Evolutionary conservation across 2,113 vertebrate species (phyloP).

Genomic region (Callorhinus ursinus): DNA sequence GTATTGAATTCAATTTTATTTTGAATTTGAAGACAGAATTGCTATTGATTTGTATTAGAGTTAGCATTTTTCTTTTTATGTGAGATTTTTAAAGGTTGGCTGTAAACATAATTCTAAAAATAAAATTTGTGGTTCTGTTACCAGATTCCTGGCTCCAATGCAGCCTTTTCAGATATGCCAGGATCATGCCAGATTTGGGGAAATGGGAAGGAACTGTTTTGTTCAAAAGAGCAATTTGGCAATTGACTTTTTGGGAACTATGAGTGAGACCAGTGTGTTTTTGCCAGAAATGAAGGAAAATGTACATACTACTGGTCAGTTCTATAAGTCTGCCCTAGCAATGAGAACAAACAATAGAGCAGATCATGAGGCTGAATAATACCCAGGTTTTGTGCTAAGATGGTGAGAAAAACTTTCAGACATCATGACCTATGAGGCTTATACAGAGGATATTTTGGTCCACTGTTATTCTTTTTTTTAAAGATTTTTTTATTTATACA

Average conservation of each 20-base stretch:
- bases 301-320: not conserved
- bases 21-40: slow-evolving; percentile 7
- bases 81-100: not conserved
- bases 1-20: slow-evolving; percentile 13
- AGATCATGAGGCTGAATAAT: not conserved
- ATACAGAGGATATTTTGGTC: not conserved
- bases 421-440: not conserved
- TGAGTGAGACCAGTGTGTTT: not conserved
- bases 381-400: not conserved
- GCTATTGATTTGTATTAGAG: not conserved
- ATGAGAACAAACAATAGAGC: not conserved
- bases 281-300: not conserved
- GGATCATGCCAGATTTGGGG: not conserved
- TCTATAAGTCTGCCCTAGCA: not conserved
- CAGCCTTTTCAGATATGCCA: not conserved
- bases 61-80: not conserved
- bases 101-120: slow-evolving; percentile 41
- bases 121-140: not conserved
- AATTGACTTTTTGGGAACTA: not conserved
- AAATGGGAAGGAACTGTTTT: not conserved
- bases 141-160: not conserved
- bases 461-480: not conserved
- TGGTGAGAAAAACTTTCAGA: not conserved
- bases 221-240: not conserved
- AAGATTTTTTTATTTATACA: not conserved